Base-by-base conservation (phyloP, 2,113 vertebrate species). In the Halichoerus grypus region DNA sequence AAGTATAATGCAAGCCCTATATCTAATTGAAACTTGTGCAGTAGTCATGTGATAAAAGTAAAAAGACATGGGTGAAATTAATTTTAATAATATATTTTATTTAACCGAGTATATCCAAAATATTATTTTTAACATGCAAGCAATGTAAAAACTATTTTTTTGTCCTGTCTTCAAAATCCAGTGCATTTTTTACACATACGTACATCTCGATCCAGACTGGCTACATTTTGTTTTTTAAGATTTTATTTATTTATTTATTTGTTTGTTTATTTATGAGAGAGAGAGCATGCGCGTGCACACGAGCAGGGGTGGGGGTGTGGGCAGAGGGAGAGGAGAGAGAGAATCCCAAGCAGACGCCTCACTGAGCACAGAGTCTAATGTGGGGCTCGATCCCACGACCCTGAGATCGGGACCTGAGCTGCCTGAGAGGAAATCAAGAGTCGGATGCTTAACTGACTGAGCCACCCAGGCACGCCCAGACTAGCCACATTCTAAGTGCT, bases 61-160 rank as follows among this genome's bases (percentile, higher is more conserved):
- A 74, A 83, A 51, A 21, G 26, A 90, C 82, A 61, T 13, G 59
- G 18, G 33, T 74, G 46, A 65, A 80, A 57, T 84, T 91, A 91
- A 77, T 67, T 91, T 95, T 59, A 88, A 76, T 49, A 85, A 67
- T 22, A 39, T 51, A 51, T 86, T 84, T 76, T 91, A 77, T 85
- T 86, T 90, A 69, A 92, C 21, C 26, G 42, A 69, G 31, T 36
- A 83, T 76, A 69, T 61, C 51, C 39, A 53, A 81, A 81, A 72
- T 55, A 80, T 61, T 61, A 67, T 74, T 81, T 80, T 92, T 61
- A 74, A 74, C 12, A 74, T 88, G 28, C 33, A 61, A 69, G 86
- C 55, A 74, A 61, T 86, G 69, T 93, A 63, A 74, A 74, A 79
- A 59, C 1, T 57, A n/a, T 15, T 65, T 71, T 61, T 82, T 89